Evolutionary conservation across 2,797 vertebrate genomes (phyloP).

Genomic region (Tragopan temminckii): DNA sequence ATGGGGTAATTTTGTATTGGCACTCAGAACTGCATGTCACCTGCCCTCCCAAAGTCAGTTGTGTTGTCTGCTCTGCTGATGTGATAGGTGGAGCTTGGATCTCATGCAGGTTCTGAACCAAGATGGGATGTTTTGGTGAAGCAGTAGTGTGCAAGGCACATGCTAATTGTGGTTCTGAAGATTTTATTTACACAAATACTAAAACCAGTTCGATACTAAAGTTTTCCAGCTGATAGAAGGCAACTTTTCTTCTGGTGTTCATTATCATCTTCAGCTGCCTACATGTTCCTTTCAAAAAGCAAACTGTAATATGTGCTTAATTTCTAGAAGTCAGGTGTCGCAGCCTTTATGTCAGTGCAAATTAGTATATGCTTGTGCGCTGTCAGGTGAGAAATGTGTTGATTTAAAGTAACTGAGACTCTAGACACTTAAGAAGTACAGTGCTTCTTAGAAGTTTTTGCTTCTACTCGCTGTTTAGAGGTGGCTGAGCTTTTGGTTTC

Average conservation of each 20-base stretch:
- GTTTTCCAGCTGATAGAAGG: not conserved
- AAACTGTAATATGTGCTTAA: not conserved
- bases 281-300: not conserved
- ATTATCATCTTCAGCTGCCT: not conserved
- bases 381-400: not conserved
- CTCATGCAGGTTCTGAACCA: not conserved
- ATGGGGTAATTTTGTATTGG: not conserved
- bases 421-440: too few species aligned
- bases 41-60: not conserved
- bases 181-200: not conserved
- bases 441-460: not conserved
- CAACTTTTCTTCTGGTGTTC: not conserved
- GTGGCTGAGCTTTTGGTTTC: not conserved
- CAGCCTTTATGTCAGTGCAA: not conserved
- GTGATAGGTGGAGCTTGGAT: not conserved
- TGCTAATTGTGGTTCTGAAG: not conserved
- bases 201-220: not conserved
- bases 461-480: not conserved
- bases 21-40: fast-evolving
- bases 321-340: not conserved
- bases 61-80: not conserved
- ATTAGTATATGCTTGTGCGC: not conserved
- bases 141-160: not conserved
- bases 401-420: not conserved
- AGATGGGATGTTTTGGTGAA: not conserved